Evolutionary conservation across 2,888 invertebrate species (phyloP), one percentile per base, ranked within the genome.

Genomic region (Crossocerus cetratus): DNA sequence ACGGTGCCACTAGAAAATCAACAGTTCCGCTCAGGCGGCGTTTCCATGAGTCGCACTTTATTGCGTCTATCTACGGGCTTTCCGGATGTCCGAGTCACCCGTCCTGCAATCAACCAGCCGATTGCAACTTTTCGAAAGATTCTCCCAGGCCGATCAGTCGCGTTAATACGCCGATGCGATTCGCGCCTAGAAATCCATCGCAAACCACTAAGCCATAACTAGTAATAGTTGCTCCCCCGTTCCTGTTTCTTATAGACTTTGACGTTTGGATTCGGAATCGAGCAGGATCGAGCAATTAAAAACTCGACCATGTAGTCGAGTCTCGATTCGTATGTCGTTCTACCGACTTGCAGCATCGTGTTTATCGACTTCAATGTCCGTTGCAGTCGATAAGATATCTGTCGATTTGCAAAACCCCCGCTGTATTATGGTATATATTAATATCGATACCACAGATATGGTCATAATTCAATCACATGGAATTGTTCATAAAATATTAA

Each of bases 1-100:
- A 49, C 57, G 43, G 65, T 70, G 66, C 65, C 43, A 49, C 68
- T 70, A 72, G 65, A 74, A 69, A 74, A 78, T 78, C 77, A 78
- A 78, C 77, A 74, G 69, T 78, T 77, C 67, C 45, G 59, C 22
- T 71, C 55, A 71, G 65, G 71, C 68, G 13, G 21, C 42, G 56
- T 74, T 68, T 65, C 23, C 65, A 76, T 76, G 74, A 65, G 14
- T 13, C 49, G 14, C 49, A 16, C 5, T 49, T 16, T 49, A 14
- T 49, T 16, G 2, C 49, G 49, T 49, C n/a, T 43, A 5, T 43
- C 43, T 16, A 32, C 23, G 23, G n/a, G 11, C 2, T 13, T 16
- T 49, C 3, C 49, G 49, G 14, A 49, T 49, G 3, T 49, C 16
- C 16, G 3, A 49, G 49, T 49, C n/a, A 14, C 2, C 45, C 14